Evolutionary conservation across 1,140 invertebrate genomes (phyloP).

Genomic region (Lasioglossum albipes): DNA sequence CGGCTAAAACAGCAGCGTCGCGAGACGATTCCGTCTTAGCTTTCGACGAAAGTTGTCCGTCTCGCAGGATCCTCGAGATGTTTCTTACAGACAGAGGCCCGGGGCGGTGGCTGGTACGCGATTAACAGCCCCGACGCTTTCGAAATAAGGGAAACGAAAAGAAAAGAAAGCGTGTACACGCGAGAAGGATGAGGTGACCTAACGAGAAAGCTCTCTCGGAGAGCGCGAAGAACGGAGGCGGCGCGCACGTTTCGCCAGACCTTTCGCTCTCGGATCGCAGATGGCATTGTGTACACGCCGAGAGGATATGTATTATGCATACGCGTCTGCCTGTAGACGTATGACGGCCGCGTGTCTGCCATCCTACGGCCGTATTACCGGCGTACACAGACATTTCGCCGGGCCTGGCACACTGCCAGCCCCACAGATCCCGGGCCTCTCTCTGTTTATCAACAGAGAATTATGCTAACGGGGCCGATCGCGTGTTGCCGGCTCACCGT

Average conservation of each 20-base stretch:
- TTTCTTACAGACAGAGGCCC: conserved; percentile 7
- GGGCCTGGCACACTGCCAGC: conserved; percentile 48
- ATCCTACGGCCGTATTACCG: conserved; percentile 23
- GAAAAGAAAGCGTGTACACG: too few species aligned
- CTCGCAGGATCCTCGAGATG: conserved; percentile 2
- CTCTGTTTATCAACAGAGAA: conserved; percentile 54
- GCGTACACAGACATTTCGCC: conserved; percentile 28
- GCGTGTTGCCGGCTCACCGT: conserved; percentile 1
- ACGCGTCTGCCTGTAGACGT: conserved; percentile 9
- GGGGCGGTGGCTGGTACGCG: conserved; percentile 21
- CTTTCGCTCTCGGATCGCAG: conserved; percentile 17
- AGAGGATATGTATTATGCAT: conserved; percentile 5
- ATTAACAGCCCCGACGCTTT: conserved; percentile 13
- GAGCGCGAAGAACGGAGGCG: too few species aligned
- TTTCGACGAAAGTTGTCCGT: neutral
- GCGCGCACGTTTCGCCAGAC: neutral
- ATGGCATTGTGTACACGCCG: conserved; percentile 8
- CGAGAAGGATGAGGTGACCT: too few species aligned
- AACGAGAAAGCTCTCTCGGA: too few species aligned
- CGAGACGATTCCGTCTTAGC: too few species aligned
- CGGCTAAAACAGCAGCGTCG: too few species aligned
- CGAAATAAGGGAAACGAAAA: too few species aligned
- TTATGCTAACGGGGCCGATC: conserved; percentile 53
- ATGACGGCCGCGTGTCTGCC: conserved; percentile 19
- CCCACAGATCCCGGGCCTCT: neutral